These are phyloP conservation scores for Scaptomyza tumidula DNA, from an alignment of 2,888 invertebrate genomes.

Conservation along the genomic window DNA sequence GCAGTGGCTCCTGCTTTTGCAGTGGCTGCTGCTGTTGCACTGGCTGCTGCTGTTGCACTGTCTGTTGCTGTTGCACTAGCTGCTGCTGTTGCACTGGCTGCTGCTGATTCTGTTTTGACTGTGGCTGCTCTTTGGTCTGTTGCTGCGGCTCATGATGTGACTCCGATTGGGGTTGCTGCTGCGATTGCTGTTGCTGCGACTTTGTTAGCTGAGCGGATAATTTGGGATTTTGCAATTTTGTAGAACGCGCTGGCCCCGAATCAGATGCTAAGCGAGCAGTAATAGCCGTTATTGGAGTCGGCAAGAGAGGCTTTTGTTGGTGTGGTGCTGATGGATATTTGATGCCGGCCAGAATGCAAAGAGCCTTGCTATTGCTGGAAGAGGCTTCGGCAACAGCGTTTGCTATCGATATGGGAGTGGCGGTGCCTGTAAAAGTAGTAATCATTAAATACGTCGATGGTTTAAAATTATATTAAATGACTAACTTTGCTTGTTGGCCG, in stretches of 20 bases:
- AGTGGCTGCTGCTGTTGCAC: not conserved
- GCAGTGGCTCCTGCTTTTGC: constrained; percentile 12
- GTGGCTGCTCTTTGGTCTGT: not conserved
- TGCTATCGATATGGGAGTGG: constrained; percentile 70
- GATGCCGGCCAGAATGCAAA: constrained; percentile 45
- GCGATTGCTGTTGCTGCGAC: constrained; percentile 11
- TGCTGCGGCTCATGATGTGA: not conserved
- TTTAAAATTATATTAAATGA: not conserved
- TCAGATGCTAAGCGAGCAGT: constrained; percentile 5
- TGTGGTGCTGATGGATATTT: constrained; percentile 33
- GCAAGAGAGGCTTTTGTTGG: constrained; percentile 28
- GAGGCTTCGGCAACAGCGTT: constrained; percentile 69
- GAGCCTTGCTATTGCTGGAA: constrained; percentile 38
- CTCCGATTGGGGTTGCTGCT: not conserved
- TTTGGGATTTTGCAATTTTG: constrained; percentile 20
- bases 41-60: too few species aligned
- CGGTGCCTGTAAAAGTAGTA: constrained; percentile 47
- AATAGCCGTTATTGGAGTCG: constrained; percentile 29
- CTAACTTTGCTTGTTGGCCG: constrained; percentile 72
- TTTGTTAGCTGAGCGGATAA: constrained; percentile 2
- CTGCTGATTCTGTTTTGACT: not conserved
- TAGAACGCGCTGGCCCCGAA: constrained; percentile 11
- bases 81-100: not conserved
- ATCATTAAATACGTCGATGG: not conserved
- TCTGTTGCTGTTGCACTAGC: constrained; percentile 10